Evolutionary conservation across 2,797 vertebrate genomes (phyloP), one percentile per base, ranked within the genome.

Genomic region (Lateolabrax maculatus): DNA sequence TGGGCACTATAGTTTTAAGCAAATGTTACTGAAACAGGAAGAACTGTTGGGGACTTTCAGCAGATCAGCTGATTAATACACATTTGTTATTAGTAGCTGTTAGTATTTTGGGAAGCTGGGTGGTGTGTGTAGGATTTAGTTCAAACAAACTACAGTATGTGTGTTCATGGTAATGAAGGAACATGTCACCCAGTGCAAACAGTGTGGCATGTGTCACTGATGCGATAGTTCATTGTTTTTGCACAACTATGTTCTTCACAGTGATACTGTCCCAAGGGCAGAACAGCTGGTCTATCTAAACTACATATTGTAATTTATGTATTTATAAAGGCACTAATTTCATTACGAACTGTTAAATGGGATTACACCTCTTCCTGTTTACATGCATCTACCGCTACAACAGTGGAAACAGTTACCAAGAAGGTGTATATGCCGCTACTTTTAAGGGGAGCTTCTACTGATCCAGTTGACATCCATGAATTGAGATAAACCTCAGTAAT

Each of bases 301-400:
- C 15, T 21, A 31, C 10, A 16, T 48, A 21, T 5, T 25, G 15
- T 55, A 51, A 36, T 69, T 19, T 5, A 36, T 19, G 2, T 51
- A 52, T 77, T 55, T 70, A 27, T 31, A 71, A 19, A 51, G 23
- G 21, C 39, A 25, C 16, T 37, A 12, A 61, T 46, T 46, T 37
- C 15, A 67, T 64, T 19, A 31, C 3, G 4, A 52, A 41, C 21
- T 48, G 34, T 57, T 43, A 29, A 64, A 64, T 16, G 12, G n/a
- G 52, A 64, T 84, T 49, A 75, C 29, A 48, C 16, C 48, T 34
- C 68, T 69, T 72, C 63, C 67, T 84, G 53, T 57, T 73, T 52
- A 44, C 49, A 69, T 65, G 57, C 36, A 72, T 65, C 48, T 27
- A 56, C 21, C 1, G 0, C 66, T 19, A 29, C 41, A n/a, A 31